A percentile compares a stretch with the other conserved stretches of the same genome.
Evolutionary conservation across 2,888 invertebrate genomes (phyloP).

Genomic region (Meloe dianella): DNA sequence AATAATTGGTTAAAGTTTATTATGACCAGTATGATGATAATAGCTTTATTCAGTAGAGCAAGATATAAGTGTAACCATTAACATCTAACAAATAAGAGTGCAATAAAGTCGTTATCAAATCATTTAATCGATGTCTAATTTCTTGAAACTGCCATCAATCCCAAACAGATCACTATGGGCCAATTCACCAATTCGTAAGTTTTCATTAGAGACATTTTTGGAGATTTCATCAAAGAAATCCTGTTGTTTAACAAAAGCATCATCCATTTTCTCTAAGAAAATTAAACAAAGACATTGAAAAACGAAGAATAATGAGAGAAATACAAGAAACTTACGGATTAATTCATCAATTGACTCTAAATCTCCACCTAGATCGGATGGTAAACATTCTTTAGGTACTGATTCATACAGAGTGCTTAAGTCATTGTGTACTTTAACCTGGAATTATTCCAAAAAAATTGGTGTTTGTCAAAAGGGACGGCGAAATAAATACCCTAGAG

Average conservation of each 20-base stretch:
- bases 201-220: neutral
- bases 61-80: too few relatives aligned
- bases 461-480: too few relatives aligned
- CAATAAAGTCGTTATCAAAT: too few relatives aligned
- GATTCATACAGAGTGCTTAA: neutral
- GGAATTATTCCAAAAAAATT: too few relatives aligned
- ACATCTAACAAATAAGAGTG: too few relatives aligned
- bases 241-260: neutral
- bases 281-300: neutral
- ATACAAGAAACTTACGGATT: neutral
- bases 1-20: too few relatives aligned
- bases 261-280: neutral
- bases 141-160: slow-evolving; percentile 12
- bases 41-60: too few relatives aligned
- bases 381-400: slow-evolving; percentile 12
- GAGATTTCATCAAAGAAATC: neutral
- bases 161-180: neutral
- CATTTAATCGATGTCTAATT: slow-evolving; percentile 8
- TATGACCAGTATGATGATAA: too few relatives aligned
- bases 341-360: neutral
- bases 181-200: slow-evolving; percentile 7
- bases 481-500: too few relatives aligned
- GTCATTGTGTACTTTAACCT: neutral
- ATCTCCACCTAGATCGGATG: neutral
- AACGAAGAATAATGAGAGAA: neutral